Evolutionary conservation across 2,888 invertebrate genomes (phyloP), one percentile per base, ranked within the genome.

Genomic region (Drosophila subsilvestris): DNA sequence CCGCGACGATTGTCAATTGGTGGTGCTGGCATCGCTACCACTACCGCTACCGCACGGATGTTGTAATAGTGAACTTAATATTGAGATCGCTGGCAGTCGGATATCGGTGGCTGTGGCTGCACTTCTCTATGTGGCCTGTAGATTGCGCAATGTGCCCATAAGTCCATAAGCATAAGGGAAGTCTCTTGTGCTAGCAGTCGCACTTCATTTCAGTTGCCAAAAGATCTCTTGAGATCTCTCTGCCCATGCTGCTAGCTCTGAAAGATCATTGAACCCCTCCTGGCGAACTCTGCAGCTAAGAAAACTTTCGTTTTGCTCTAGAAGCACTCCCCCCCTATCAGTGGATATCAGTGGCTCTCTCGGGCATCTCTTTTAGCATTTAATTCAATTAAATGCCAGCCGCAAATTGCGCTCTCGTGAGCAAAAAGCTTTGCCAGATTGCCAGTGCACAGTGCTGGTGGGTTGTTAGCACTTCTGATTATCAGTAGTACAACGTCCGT

Each of bases 61-160:
- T 79, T 79, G 89, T 71, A 89, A 86, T 74, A 83, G 56, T 86
- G 80, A 85, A 83, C 89, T 87, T 85, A 80, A 85, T 89, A 86
- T 83, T 86, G 78, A 81, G 73, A 80, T 67, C 37, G 54, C 29
- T 56, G 45, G 37, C 37, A 37, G 37, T 37, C 45, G 55, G 56
- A 56, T 56, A 45, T 29, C 56, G 12, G 12, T 29, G 10, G 10
- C 29, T 10, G 29, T 10, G 10, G 29, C 42, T 25, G 54, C 42
- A 50, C 12, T 5, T 20, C 25, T 17, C 14, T 29, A 51, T 37
- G 59, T 42, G 69, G 51, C 59, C 69, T 44, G 43, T 37, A 58
- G 67, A 27, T 73, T 75, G 74, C 68, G 65, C 47, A 69, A 66
- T 32, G 25, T 7, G 43, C 45, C 66, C 63, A 54, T n/a, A n/a